phyloP scores from a whole-genome alignment of 2,113 vertebrate species.

The Clarias gariepinus region DNA sequence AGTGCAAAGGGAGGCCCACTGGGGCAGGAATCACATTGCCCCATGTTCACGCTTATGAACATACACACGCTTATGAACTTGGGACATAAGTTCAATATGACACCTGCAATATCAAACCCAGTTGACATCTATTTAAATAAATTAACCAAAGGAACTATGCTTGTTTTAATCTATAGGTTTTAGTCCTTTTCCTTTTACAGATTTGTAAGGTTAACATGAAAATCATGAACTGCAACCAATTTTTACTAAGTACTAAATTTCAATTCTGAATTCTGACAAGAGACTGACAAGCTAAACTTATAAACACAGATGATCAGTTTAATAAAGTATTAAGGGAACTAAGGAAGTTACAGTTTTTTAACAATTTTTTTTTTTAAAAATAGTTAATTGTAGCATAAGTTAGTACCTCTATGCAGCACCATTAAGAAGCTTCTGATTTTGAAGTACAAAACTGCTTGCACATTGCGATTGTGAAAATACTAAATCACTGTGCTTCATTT shows the following conservation, averaged over 20 bases:
- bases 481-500: not conserved
- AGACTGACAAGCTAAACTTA: too few species aligned
- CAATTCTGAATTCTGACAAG: not conserved
- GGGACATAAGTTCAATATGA: not conserved
- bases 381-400: not conserved
- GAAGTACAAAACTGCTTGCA: not conserved
- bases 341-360: not conserved
- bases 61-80: not conserved
- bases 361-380: too few species aligned
- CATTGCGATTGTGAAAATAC: not conserved
- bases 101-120: not conserved
- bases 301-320: not conserved
- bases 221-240: not conserved
- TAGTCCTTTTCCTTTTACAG: not conserved
- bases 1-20: not conserved
- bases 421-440: not conserved
- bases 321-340: not conserved
- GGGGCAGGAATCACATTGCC: not conserved
- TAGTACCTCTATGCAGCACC: not conserved
- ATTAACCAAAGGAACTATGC: not conserved
- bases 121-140: not conserved
- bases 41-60: not conserved
- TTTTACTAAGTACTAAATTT: not conserved
- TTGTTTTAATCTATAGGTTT: not conserved
- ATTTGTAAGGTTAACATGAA: not conserved